These are phyloP conservation scores for Cyrtorhinus lividipennis DNA, from an alignment of 1,140 invertebrate genomes.

Conservation along the genomic window DNA sequence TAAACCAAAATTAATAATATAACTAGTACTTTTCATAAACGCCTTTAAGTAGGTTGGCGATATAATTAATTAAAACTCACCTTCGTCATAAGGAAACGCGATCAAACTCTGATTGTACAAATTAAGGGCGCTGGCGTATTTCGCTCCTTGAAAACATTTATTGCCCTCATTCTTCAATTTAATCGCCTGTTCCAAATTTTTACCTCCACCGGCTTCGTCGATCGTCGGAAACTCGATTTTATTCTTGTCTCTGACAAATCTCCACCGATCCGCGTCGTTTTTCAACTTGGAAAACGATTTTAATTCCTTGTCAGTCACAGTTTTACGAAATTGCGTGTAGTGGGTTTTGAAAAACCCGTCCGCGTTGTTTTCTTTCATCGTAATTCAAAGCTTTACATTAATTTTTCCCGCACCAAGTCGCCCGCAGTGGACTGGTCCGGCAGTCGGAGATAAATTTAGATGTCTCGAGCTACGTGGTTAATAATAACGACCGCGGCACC, in stretches of 20 bases:
- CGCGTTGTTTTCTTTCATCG: background rate
- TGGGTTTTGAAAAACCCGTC: constrained; percentile 8
- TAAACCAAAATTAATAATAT: background rate
- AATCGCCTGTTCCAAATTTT: constrained; percentile 41
- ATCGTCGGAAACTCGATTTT: background rate
- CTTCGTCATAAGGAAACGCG: constrained; percentile 37
- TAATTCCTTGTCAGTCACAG: background rate
- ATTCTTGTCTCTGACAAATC: constrained; percentile 3
- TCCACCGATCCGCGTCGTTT: constrained; percentile 8
- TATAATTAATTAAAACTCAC: constrained; percentile 15
- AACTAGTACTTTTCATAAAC: background rate
- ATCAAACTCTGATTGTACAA: constrained; percentile 57
- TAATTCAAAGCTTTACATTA: no score
- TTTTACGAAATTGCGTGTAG: background rate
- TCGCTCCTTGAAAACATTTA: constrained; percentile 54
- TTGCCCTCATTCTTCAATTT: constrained; percentile 68
- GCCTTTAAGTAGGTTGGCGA: background rate
- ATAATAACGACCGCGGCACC: no score
- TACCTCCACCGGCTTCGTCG: background rate
- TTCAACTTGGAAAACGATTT: constrained; percentile 8
- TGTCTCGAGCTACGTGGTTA: no score
- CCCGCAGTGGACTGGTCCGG: no score
- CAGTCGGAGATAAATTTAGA: no score
- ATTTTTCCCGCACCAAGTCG: no score
- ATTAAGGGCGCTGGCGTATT: constrained; percentile 55